Evolutionary conservation across 1,140 invertebrate species (phyloP), one percentile per base, ranked within the genome.

Genomic region (Papilio xuthus): DNA sequence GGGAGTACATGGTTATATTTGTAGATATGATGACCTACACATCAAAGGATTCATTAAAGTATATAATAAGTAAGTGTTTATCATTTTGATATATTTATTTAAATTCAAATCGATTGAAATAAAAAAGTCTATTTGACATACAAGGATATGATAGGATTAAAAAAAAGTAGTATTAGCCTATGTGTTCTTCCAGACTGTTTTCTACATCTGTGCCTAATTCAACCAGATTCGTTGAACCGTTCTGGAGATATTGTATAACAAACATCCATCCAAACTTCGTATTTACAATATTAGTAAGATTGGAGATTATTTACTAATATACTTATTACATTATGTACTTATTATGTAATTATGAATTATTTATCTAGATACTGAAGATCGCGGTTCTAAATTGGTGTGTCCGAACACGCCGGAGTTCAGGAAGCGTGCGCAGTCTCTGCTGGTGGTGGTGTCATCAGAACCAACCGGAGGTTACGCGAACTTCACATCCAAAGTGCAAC

Each of bases 1-100:
- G 98, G 13, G 97, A 99, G 89, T 99, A 99, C 89, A 97, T 99
- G 95, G 97, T 99, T 60, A 98, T 99, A 87, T 98, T 97, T 90
- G 97, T 99, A 9, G 98, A 99, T 88, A 97, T 97, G 95, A 96
- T 97, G 94, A 97, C 96, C 0, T 98, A 98, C 91, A 96, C 96
- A 12, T 91, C 94, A 41, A 96, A 96, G 84, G 96, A 97, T 88
- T 96, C 97, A 12, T 94, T 96, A 79, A 97, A 97, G 91, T 99
- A 99, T 94, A 96, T 99, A 90, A 98, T 97, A 95, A 96, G 98
- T 97, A 94, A 97, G 96, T 96, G 50, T 53, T n/a, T 53, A 53
- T 12, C 4, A 50, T 50, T 50, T n/a, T n/a, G 1, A 50, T 6
- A 44, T 44, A 2, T 44, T 44, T 44, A n/a, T n/a, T n/a, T n/a